phyloP scores from a whole-genome alignment of 2,113 vertebrate species.

The Halichoerus grypus region DNA sequence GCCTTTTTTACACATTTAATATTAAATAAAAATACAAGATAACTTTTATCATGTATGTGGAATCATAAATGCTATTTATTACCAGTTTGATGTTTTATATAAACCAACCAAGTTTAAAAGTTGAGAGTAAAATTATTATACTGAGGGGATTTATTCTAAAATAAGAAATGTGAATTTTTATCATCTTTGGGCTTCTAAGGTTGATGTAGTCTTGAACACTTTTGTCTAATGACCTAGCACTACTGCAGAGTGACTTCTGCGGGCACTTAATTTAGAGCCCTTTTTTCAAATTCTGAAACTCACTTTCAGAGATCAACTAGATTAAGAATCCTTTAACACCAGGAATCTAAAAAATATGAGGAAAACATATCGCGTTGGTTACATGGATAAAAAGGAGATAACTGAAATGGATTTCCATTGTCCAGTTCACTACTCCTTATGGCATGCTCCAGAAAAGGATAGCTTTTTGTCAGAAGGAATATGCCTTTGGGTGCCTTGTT shows the following conservation, averaged over 20 bases:
- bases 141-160: not conserved
- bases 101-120: not conserved
- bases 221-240: not conserved
- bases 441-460: not conserved
- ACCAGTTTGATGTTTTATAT: not conserved
- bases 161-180: not conserved
- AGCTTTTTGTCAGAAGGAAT: not conserved
- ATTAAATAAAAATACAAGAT: conserved; percentile 16
- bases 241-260: not conserved
- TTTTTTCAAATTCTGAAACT: not conserved
- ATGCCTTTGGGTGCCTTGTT: fast-evolving
- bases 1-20: not conserved
- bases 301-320: not conserved
- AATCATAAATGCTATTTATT: not conserved
- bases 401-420: not conserved
- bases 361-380: not conserved
- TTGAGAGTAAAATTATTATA: not conserved
- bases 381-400: not conserved
- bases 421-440: not conserved
- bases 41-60: not conserved
- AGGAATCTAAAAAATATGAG: not conserved
- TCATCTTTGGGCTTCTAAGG: not conserved
- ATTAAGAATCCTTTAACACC: not conserved
- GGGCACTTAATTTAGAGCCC: not conserved
- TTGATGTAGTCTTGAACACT: not conserved